Percentiles rank a stretch among this genome's conserved stretches.
Evolutionary conservation across 1,140 invertebrate genomes (phyloP).

Genomic region (Lamellibrachia luymesi): DNA sequence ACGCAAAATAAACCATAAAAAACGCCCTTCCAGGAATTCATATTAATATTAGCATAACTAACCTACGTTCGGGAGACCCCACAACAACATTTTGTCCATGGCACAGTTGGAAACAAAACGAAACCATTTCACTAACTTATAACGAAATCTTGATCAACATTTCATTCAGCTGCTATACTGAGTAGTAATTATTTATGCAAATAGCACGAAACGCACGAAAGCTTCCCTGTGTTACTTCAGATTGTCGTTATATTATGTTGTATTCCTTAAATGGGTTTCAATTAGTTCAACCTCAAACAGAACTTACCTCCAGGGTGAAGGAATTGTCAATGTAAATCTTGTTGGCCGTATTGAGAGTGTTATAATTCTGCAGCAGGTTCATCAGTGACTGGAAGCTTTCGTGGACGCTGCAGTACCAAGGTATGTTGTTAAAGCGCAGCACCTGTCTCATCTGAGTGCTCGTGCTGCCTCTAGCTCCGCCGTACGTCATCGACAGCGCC

Average conservation of each 20-base stretch:
- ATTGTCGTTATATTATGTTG: no score
- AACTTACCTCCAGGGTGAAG: background rate
- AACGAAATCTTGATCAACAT: no score
- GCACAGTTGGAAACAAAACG: no score
- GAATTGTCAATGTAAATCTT: background rate
- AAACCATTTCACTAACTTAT: no score
- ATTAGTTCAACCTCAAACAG: background rate
- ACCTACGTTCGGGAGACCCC: background rate
- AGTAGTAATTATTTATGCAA: no score
- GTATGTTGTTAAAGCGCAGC: conserved; percentile 18
- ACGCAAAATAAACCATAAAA: no score
- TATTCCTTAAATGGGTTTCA: no score
- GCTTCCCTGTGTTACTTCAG: no score
- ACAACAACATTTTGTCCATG: background rate
- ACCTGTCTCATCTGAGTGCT: conserved; percentile 55
- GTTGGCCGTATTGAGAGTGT: background rate
- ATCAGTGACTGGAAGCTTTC: background rate
- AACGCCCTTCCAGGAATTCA: background rate
- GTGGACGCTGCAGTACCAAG: background rate
- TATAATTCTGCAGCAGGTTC: background rate
- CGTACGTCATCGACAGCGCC: conserved; percentile 76
- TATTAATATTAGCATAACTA: background rate
- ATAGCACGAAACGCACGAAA: no score
- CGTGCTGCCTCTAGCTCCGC: conserved; percentile 71
- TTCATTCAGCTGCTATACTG: no score